phyloP scores from a whole-genome alignment of 2,888 invertebrate genomes.

The Dynastes tityus region DNA sequence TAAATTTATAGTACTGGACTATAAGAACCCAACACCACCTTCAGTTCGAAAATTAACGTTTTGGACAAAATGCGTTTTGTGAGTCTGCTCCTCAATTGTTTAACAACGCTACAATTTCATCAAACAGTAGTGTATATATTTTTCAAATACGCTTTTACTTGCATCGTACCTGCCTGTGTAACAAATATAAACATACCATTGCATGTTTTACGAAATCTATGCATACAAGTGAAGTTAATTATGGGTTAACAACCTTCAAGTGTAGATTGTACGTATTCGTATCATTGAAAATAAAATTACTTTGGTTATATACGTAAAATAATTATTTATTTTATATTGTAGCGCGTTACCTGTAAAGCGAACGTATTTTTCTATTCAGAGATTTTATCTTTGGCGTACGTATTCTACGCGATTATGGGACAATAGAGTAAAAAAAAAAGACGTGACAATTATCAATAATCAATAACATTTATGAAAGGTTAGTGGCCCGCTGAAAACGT shows the following conservation, averaged over 20 bases:
- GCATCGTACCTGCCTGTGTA: background rate
- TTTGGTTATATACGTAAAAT: background rate
- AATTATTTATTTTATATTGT: background rate
- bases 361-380: background rate
- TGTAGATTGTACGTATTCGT: background rate
- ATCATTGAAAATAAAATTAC: background rate
- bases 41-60: too few species aligned
- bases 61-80: too few species aligned
- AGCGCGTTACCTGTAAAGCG: too few species aligned
- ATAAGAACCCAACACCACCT: too few species aligned
- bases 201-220: background rate
- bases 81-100: too few species aligned
- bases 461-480: conserved; percentile 29
- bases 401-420: conserved; percentile 14
- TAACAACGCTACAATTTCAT: too few species aligned
- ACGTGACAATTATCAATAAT: conserved; percentile 25
- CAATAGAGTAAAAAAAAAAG: conserved; percentile 5
- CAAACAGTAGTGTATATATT: background rate
- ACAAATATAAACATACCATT: background rate
- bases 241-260: conserved; percentile 13
- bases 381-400: background rate
- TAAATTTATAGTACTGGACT: too few species aligned
- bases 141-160: background rate
- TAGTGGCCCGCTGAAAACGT: conserved; percentile 2
- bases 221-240: background rate